Percentiles rank a stretch among this genome's conserved stretches.
These are phyloP conservation scores for Penaeus chinensis DNA, from an alignment of 1,140 invertebrate species.

Conservation along the genomic window DNA sequence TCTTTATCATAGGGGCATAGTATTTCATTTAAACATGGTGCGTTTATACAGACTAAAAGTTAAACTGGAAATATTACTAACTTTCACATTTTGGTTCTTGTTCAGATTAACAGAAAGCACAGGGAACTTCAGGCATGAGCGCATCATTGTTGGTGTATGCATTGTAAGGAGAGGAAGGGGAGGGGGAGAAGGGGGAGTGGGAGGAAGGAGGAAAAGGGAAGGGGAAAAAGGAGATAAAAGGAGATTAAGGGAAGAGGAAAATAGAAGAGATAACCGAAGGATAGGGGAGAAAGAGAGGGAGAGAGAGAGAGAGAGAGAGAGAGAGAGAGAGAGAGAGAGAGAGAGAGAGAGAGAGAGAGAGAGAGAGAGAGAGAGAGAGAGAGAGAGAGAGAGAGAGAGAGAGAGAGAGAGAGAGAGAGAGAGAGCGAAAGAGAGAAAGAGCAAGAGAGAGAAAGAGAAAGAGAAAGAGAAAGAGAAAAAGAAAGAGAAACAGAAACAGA, in stretches of 20 bases:
- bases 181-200: neutral
- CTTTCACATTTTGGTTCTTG: no score
- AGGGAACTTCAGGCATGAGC: neutral
- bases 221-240: neutral
- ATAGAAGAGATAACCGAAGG: neutral
- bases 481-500: no score
- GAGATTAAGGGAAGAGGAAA: neutral
- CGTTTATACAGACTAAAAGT: no score
- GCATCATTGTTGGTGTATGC: neutral
- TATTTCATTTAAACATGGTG: no score
- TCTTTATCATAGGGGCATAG: no score
- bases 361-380: neutral
- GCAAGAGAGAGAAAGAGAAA: neutral
- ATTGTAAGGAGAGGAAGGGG: neutral
- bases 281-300: neutral
- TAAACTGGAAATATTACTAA: no score
- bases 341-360: neutral
- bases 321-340: constrained; percentile 2
- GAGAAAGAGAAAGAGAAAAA: neutral
- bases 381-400: neutral
- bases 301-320: neutral
- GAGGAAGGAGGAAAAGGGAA: neutral
- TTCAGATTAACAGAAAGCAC: neutral
- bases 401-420: no score
- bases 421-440: no score